Percentiles rank a stretch among this genome's conserved stretches.
These are phyloP conservation scores for Lanius collurio DNA, from an alignment of 2,113 vertebrate genomes.

Conservation along the genomic window DNA sequence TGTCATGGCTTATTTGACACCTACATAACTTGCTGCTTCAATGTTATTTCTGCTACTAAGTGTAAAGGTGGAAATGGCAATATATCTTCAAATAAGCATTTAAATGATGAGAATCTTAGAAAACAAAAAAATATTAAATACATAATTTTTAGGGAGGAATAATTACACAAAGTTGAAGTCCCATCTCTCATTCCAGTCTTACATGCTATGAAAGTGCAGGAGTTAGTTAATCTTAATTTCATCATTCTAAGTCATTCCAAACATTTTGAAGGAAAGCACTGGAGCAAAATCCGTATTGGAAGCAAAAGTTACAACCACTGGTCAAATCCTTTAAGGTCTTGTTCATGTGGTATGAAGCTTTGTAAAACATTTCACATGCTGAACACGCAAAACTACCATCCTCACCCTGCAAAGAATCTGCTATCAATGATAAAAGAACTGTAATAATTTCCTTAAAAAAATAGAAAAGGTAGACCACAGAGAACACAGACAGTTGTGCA, in stretches of 20 bases:
- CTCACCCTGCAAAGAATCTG: rapidly evolving
- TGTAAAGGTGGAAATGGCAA: not conserved
- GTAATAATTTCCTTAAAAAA: not conserved
- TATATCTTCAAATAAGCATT: not conserved
- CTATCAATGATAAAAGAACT: not conserved
- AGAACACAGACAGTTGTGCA: not conserved
- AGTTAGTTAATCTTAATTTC: not conserved
- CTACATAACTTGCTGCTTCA: not conserved
- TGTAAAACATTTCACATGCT: not conserved
- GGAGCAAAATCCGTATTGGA: not conserved
- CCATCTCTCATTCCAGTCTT: not conserved
- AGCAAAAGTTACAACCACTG: not conserved
- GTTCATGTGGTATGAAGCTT: too few relatives aligned
- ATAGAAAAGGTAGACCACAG: not conserved
- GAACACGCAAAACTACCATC: not conserved
- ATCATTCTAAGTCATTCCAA: not conserved
- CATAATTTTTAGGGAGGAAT: not conserved
- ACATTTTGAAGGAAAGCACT: not conserved
- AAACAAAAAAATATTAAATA: not conserved
- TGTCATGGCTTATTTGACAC: not conserved
- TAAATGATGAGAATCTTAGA: not conserved
- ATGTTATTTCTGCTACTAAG: not conserved
- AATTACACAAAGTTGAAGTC: not conserved
- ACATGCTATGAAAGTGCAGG: not conserved
- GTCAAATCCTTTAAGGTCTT: not conserved